Evolutionary conservation across 1,140 invertebrate species (phyloP).

Genomic region (Hyles euphorbiae): DNA sequence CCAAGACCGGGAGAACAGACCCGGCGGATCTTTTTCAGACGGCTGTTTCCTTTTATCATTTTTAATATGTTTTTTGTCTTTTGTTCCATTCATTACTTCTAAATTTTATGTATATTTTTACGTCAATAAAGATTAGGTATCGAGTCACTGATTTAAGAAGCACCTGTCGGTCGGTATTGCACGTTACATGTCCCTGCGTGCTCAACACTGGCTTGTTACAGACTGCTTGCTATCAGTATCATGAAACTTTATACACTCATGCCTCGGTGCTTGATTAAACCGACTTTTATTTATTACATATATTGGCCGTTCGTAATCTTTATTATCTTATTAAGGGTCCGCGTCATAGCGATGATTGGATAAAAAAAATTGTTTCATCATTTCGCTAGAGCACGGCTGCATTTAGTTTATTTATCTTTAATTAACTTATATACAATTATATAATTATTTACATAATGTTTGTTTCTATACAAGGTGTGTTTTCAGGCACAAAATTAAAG

Average conservation of each 20-base stretch:
- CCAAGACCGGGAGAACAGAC: conserved; percentile 45
- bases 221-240: conserved; percentile 5
- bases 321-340: conserved; percentile 4
- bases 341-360: too few relatives aligned
- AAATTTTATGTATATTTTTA: conserved; percentile 9
- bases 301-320: conserved; percentile 2
- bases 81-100: conserved; percentile 12
- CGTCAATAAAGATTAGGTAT: neutral
- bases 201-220: neutral
- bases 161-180: too few relatives aligned
- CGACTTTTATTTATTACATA: conserved; percentile 3
- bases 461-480: too few relatives aligned
- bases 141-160: neutral
- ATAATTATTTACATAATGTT: too few relatives aligned
- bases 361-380: too few relatives aligned
- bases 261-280: neutral
- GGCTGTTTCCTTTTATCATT: conserved; percentile 24
- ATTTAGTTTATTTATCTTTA: too few relatives aligned
- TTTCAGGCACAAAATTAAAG: too few relatives aligned
- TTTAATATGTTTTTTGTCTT: conserved; percentile 1
- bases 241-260: conserved; percentile 1
- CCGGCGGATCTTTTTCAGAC: conserved; percentile 33
- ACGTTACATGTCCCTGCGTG: neutral
- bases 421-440: too few relatives aligned
- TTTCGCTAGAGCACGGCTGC: too few relatives aligned